These are phyloP conservation scores for Pseudochirops cupreus DNA, from an alignment of 2,797 vertebrate genomes.

Conservation along the genomic window DNA sequence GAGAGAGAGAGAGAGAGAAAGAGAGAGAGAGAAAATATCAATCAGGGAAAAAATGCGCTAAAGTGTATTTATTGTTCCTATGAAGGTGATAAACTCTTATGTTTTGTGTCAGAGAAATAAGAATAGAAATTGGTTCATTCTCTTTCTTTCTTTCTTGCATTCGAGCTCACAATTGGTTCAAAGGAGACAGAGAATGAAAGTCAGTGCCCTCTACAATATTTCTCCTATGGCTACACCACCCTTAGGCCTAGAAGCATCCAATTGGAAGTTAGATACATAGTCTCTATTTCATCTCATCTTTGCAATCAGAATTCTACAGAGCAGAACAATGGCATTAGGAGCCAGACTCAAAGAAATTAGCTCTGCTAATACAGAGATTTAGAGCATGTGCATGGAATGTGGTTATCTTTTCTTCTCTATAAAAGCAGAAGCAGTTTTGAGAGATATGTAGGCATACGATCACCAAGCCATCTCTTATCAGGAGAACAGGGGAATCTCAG, in stretches of 20 bases:
- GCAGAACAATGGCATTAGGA: slow-evolving; percentile 19
- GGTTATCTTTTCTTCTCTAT: slow-evolving; percentile 37
- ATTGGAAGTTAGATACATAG: not conserved
- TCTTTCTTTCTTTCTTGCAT: not conserved
- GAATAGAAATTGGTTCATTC: not conserved
- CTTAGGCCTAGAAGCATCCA: not conserved
- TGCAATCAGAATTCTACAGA: slow-evolving; percentile 44
- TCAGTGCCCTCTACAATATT: not conserved
- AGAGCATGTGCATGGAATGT: not conserved
- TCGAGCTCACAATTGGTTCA: not conserved
- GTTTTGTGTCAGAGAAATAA: not conserved
- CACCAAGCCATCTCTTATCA: not conserved
- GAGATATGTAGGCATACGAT: slow-evolving; percentile 21
- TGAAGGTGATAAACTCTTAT: not conserved
- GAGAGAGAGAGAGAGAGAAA: not conserved
- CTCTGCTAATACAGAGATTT: slow-evolving; percentile 31
- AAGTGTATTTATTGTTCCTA: not conserved
- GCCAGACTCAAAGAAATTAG: slow-evolving; percentile 13
- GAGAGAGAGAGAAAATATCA: not conserved
- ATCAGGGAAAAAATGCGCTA: not conserved
- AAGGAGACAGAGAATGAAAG: not conserved
- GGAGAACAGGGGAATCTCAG: not conserved
- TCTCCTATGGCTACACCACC: not conserved
- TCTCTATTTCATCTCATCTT: not conserved
- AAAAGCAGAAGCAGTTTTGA: slow-evolving; percentile 28